These are phyloP conservation scores for Coracias cyanogaster DNA, from an alignment of 2,797 vertebrate genomes.

Conservation along the genomic window DNA sequence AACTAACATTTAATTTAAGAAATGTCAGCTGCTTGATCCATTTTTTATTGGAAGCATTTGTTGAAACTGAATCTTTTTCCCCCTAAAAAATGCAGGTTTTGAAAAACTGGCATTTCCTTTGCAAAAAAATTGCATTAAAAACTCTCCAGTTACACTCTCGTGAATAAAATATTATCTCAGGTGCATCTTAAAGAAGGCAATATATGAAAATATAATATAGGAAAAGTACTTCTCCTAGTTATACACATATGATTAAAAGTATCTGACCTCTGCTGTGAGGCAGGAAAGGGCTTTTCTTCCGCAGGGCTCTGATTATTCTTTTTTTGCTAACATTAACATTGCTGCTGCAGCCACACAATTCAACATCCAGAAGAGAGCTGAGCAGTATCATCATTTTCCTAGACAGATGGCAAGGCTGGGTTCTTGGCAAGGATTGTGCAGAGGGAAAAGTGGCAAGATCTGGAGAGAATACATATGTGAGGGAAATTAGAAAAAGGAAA, in stretches of 20 bases:
- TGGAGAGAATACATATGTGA: background rate
- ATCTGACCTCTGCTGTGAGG: background rate
- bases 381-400: slow-evolving; percentile 20
- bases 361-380: slow-evolving; percentile 40
- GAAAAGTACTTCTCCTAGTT: background rate
- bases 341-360: background rate
- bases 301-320: background rate
- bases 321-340: background rate
- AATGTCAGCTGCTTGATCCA: slow-evolving; percentile 13
- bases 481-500: background rate
- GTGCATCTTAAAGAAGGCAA: background rate
- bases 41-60: slow-evolving; percentile 12
- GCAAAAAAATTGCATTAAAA: background rate
- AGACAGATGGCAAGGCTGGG: slow-evolving; percentile 55
- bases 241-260: background rate
- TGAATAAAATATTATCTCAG: background rate
- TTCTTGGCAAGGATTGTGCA: slow-evolving; percentile 38
- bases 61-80: fast-evolving
- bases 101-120: background rate
- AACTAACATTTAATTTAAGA: slow-evolving; percentile 11
- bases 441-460: slow-evolving; percentile 6
- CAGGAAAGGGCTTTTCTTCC: background rate
- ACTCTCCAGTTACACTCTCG: background rate
- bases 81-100: background rate
- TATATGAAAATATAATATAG: background rate